phyloP scores from a whole-genome alignment of 2,113 vertebrate genomes.

The Labeo rohita region DNA sequence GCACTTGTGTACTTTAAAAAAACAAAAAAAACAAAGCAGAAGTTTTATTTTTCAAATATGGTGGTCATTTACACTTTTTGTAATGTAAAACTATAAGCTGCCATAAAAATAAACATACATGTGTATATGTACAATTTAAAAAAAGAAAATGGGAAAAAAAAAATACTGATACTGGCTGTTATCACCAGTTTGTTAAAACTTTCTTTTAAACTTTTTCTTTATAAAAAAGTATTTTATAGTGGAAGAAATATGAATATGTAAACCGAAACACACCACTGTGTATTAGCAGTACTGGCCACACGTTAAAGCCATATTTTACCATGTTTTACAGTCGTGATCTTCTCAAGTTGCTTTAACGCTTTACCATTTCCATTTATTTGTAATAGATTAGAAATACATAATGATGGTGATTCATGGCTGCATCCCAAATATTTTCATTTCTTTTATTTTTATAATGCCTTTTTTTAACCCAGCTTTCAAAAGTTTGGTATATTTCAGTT shows the following conservation, averaged over 20 bases:
- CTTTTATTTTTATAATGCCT: slow-evolving; percentile 56
- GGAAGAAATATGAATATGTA: background rate
- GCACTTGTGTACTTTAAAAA: slow-evolving; percentile 30
- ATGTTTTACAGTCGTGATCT: background rate
- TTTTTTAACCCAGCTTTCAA: slow-evolving; percentile 67
- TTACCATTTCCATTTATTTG: background rate
- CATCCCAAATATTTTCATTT: slow-evolving; percentile 42
- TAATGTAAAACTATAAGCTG: slow-evolving; percentile 22
- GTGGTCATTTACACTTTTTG: slow-evolving; percentile 12
- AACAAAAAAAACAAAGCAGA: background rate
- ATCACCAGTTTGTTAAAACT: slow-evolving; percentile 20
- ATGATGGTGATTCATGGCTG: slow-evolving; percentile 51
- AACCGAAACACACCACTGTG: slow-evolving; percentile 28
- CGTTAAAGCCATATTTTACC: slow-evolving; percentile 13
- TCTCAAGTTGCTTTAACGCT: background rate
- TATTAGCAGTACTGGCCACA: slow-evolving; percentile 1
- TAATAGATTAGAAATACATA: background rate
- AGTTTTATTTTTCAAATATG: slow-evolving; percentile 27
- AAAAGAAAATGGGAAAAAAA: background rate
- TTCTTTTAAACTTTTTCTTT: slow-evolving; percentile 25
- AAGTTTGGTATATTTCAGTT: slow-evolving; percentile 70
- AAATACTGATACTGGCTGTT: slow-evolving; percentile 5
- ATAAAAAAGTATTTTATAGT: slow-evolving; percentile 15
- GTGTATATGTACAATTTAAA: slow-evolving; percentile 15
- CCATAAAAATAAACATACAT: background rate